Evolutionary conservation across 2,888 invertebrate genomes (phyloP).

Genomic region (Folsomia manolachei): DNA sequence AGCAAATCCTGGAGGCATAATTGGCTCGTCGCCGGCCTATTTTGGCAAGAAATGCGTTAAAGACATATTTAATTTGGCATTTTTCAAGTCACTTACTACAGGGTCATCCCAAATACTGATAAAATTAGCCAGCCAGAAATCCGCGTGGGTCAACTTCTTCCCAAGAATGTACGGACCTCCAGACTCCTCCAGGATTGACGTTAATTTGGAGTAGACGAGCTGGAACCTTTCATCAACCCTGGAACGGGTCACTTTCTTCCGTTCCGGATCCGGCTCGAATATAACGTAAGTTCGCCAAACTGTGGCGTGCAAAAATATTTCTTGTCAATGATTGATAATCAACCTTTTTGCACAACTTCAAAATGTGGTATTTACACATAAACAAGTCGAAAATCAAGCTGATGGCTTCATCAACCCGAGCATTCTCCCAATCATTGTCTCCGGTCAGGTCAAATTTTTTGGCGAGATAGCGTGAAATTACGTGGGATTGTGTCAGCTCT

Average conservation of each 20-base stretch:
- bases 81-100: slow-evolving; percentile 15
- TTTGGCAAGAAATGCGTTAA: neutral
- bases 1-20: slow-evolving; percentile 23
- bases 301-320: neutral
- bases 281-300: slow-evolving; percentile 19
- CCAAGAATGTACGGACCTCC: slow-evolving; percentile 28
- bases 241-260: neutral
- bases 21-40: slow-evolving; percentile 24
- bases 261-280: slow-evolving; percentile 16
- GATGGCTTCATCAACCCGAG: slow-evolving; percentile 28
- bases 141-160: slow-evolving; percentile 31
- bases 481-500: slow-evolving; percentile 47
- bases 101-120: slow-evolving; percentile 31
- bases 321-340: neutral
- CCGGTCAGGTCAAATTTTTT: slow-evolving; percentile 36
- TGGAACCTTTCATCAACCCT: slow-evolving; percentile 12
- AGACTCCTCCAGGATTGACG: slow-evolving; percentile 19
- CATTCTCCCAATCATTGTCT: slow-evolving; percentile 32
- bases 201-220: slow-evolving; percentile 25
- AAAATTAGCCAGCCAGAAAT: slow-evolving; percentile 34
- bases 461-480: slow-evolving; percentile 50
- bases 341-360: neutral
- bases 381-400: slow-evolving; percentile 29
- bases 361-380: slow-evolving; percentile 10
- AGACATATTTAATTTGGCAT: neutral